phyloP scores from a whole-genome alignment of 23 tunicate species.

The Styela plicata region DNA sequence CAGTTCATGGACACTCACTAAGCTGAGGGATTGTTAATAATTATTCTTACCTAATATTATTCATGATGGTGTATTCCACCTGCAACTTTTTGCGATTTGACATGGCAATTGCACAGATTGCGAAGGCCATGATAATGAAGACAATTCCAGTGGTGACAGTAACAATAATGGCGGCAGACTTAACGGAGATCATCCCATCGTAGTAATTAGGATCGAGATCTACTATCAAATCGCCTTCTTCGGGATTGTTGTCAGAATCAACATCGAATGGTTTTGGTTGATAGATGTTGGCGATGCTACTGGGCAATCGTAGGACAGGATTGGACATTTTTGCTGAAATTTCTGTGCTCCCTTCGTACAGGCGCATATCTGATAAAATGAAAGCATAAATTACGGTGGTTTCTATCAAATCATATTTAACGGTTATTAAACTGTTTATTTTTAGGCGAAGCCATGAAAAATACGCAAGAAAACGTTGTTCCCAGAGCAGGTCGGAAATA shows the following conservation, averaged over 20 bases:
- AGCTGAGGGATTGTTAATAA: too few species aligned
- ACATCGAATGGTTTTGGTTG: too few species aligned
- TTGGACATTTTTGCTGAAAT: constrained; percentile 16
- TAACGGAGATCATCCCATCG: constrained; percentile 15
- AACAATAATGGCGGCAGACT: constrained; percentile 27
- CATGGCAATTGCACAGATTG: constrained; percentile 27
- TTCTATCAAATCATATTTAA: too few species aligned
- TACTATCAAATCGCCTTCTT: not conserved
- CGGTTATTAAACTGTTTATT: too few species aligned
- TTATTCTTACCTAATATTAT: not conserved
- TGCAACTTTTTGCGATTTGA: not conserved
- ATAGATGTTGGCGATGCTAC: not conserved
- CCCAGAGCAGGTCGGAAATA: too few species aligned
- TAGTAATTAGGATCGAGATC: not conserved
- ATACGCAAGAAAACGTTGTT: too few species aligned
- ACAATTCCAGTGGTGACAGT: constrained; percentile 24
- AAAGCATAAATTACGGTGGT: too few species aligned
- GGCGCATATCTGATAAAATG: constrained; percentile 7
- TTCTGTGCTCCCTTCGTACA: not conserved
- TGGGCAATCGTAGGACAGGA: not conserved
- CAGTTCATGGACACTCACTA: too few species aligned
- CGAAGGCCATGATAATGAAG: constrained; percentile 45
- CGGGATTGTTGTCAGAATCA: too few species aligned
- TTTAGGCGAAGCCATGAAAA: too few species aligned
- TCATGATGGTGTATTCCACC: not conserved